A percentile compares a stretch with the other conserved stretches of the same genome.
Evolutionary conservation across 2,888 invertebrate species (phyloP).

Genomic region (Pterobdella sp.): DNA sequence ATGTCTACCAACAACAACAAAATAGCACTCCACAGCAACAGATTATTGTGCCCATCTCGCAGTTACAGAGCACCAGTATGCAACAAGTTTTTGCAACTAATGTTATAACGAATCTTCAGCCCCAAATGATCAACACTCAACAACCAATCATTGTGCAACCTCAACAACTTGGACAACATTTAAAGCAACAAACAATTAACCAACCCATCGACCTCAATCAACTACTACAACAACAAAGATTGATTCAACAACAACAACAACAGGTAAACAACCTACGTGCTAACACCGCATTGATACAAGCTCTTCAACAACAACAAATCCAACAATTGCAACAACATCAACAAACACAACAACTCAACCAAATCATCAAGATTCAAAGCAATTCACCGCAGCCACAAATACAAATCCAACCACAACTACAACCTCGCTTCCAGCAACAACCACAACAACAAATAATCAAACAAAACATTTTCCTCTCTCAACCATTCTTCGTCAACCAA

Average conservation of each 20-base stretch:
- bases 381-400: neutral
- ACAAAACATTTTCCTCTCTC: neutral
- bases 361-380: neutral
- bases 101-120: neutral
- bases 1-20: slow-evolving; percentile 8
- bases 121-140: neutral
- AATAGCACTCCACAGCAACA: neutral
- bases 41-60: neutral
- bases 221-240: slow-evolving; percentile 6
- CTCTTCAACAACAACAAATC: slow-evolving; percentile 7
- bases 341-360: neutral
- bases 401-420: neutral
- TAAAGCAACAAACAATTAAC: neutral
- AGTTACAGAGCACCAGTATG: neutral
- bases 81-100: neutral
- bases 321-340: slow-evolving; percentile 11
- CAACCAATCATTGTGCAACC: slow-evolving; percentile 3
- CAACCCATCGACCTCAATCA: neutral
- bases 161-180: neutral
- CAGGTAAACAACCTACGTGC: neutral
- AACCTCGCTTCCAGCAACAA: neutral
- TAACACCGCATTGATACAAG: neutral
- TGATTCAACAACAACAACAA: neutral
- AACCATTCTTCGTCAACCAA: neutral
- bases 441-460: neutral